Percentiles rank a stretch among this genome's conserved stretches.
Evolutionary conservation across 2,797 vertebrate species (phyloP).

Genomic region (Tympanoctomys barrerae): DNA sequence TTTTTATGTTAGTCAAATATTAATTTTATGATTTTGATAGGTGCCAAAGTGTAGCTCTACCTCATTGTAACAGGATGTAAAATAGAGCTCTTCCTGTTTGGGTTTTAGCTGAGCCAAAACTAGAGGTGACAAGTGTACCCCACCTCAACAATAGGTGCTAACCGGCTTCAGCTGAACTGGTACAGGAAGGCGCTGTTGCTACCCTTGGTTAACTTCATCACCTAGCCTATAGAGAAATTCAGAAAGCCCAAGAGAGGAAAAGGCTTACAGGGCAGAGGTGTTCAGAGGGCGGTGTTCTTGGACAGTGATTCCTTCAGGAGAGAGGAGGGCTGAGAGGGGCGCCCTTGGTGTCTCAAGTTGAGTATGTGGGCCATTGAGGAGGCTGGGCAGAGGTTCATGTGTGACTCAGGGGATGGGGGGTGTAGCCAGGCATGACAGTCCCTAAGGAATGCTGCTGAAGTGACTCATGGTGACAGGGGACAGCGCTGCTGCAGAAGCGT

Average conservation of each 20-base stretch:
- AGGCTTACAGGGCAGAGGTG: background rate
- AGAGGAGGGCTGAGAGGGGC: background rate
- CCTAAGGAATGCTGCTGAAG: background rate
- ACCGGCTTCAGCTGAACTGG: background rate
- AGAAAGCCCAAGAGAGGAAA: constrained; percentile 1
- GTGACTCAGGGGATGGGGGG: background rate
- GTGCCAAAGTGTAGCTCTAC: background rate
- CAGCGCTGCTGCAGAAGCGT: background rate
- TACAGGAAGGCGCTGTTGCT: background rate
- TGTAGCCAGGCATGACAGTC: background rate
- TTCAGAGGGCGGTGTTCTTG: background rate
- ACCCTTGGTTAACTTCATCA: background rate
- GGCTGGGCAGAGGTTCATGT: background rate
- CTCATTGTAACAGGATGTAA: constrained; percentile 35
- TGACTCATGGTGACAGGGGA: background rate
- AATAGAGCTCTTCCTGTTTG: constrained; percentile 46
- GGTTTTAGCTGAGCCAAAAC: constrained; percentile 38
- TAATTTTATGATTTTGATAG: constrained; percentile 7
- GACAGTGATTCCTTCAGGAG: background rate
- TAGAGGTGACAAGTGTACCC: background rate
- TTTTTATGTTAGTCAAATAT: background rate
- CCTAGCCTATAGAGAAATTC: background rate
- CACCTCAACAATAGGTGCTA: background rate
- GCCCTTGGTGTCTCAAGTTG: background rate
- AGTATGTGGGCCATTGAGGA: background rate